phyloP scores from a whole-genome alignment of 2,797 vertebrate species.

The Bradypodion ventrale region DNA sequence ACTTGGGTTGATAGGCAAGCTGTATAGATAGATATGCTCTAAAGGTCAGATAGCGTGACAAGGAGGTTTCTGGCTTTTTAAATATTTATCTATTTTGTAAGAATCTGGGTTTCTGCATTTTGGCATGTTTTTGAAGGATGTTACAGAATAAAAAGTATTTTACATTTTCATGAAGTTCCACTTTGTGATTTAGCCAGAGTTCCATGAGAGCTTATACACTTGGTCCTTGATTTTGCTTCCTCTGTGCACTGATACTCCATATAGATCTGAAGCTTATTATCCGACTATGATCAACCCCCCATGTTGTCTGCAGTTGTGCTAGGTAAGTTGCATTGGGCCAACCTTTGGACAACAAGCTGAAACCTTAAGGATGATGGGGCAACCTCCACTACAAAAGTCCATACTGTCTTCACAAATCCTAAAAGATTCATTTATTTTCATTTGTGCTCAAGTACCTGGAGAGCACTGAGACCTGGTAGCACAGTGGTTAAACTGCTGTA shows the following conservation, averaged over 20 bases:
- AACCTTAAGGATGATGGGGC: not conserved
- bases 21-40: conserved; percentile 75
- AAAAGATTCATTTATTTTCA: too few species aligned
- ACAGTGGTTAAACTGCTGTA: too few species aligned
- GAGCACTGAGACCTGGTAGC: too few species aligned
- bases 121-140: conserved; percentile 51
- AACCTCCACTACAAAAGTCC: not conserved
- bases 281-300: too few species aligned
- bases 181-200: conserved; percentile 40
- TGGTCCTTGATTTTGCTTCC: conserved; percentile 20
- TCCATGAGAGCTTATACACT: conserved; percentile 34
- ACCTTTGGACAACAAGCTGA: not conserved
- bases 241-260: not conserved
- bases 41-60: conserved; percentile 79
- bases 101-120: conserved; percentile 67
- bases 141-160: conserved; percentile 58
- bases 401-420: not conserved
- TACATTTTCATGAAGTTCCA: conserved; percentile 63
- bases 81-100: conserved; percentile 73
- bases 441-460: not conserved
- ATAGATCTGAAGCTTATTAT: too few species aligned
- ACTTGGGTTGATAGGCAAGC: conserved; percentile 75
- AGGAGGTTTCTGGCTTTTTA: conserved; percentile 74
- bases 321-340: not conserved
- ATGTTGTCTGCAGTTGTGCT: too few species aligned